Evolutionary conservation across 1,140 invertebrate genomes (phyloP).

Genomic region (Adoxophyes honmai): DNA sequence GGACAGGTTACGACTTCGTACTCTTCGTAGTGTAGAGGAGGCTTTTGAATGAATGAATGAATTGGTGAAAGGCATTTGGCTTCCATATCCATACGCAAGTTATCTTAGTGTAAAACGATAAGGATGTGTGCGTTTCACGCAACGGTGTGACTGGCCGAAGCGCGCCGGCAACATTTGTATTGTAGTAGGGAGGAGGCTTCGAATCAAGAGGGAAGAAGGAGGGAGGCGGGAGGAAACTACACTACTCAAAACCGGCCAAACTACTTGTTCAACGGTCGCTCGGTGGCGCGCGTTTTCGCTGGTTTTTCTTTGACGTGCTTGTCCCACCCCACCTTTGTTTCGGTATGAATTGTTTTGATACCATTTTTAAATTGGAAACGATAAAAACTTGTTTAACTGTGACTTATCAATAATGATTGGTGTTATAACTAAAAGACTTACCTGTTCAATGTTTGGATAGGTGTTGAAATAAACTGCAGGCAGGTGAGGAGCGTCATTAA

Average conservation of each 20-base stretch:
- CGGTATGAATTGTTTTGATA: constrained; percentile 46
- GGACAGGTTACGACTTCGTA: too few relatives aligned
- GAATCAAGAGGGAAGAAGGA: constrained; percentile 26
- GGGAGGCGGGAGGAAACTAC: constrained; percentile 46
- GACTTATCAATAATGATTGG: constrained; percentile 22
- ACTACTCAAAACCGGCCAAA: constrained; percentile 65
- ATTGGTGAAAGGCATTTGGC: neutral
- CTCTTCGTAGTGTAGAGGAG: neutral
- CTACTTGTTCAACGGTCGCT: constrained; percentile 71
- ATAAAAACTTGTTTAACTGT: constrained; percentile 3
- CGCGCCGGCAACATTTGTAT: neutral
- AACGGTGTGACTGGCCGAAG: neutral
- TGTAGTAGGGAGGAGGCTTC: constrained; percentile 48
- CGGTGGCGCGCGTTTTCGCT: constrained; percentile 60
- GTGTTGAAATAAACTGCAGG: constrained; percentile 35
- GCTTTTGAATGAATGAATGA: constrained; percentile 27
- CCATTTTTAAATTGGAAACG: constrained; percentile 23
- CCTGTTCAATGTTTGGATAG: constrained; percentile 50
- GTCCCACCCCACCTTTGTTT: constrained; percentile 62
- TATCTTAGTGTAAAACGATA: neutral
- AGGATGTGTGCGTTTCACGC: neutral
- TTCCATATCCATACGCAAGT: neutral
- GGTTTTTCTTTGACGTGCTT: constrained; percentile 40
- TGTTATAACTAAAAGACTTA: constrained; percentile 26
- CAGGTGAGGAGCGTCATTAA: constrained; percentile 40